A percentile compares a stretch with the other conserved stretches of the same genome.
Evolutionary conservation across 2,888 invertebrate genomes (phyloP).

Genomic region (Agonopterix heracliana): DNA sequence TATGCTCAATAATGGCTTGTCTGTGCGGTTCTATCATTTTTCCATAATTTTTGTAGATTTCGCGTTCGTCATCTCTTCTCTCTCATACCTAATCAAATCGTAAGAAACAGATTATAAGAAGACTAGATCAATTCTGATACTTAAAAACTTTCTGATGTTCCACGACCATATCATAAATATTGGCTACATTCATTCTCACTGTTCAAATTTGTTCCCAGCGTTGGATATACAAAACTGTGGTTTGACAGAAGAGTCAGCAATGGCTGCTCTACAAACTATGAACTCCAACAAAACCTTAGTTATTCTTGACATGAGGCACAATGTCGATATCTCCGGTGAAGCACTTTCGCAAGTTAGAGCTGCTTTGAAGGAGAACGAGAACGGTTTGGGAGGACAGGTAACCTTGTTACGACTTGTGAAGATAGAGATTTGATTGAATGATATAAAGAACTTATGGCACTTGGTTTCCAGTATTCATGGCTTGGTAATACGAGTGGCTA

Average conservation of each 20-base stretch:
- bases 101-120: no score
- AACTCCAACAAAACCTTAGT: slow-evolving; percentile 80
- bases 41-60: no score
- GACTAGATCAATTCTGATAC: no score
- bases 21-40: no score
- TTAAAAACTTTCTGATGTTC: no score
- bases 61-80: no score
- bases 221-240: slow-evolving; percentile 86
- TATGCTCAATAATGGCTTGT: no score
- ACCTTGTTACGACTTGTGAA: not conserved
- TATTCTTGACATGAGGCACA: slow-evolving; percentile 81
- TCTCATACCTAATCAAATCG: no score
- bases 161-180: no score
- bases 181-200: not conserved
- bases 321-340: slow-evolving; percentile 68
- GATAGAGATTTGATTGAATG: no score
- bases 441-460: not conserved
- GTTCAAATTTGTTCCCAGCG: slow-evolving; percentile 49
- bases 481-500: slow-evolving; percentile 40
- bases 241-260: slow-evolving; percentile 78
- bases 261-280: slow-evolving; percentile 76
- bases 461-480: slow-evolving; percentile 54
- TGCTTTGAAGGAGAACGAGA: slow-evolving; percentile 59
- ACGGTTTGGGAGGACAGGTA: slow-evolving; percentile 65
- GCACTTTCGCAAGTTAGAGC: slow-evolving; percentile 60